Conservation (phyloP, 2,113 vertebrate species). For the Spheniscus mendiculus region DNA sequence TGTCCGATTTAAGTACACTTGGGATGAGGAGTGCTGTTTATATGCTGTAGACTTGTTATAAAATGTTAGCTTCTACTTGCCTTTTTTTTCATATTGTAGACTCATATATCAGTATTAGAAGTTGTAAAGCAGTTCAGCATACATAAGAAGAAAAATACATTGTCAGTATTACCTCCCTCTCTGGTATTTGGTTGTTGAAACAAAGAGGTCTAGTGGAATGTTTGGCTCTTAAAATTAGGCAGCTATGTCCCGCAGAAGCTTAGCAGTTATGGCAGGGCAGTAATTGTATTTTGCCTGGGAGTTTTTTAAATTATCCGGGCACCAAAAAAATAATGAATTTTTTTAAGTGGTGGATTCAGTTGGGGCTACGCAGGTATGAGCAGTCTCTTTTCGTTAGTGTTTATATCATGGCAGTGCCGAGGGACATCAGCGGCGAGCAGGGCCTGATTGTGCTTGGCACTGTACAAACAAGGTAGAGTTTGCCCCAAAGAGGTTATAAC, state of each 20-base stretch:
- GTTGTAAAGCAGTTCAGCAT: not conserved
- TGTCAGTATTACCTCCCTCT: not conserved
- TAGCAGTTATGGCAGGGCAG: not conserved
- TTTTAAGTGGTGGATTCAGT: not conserved
- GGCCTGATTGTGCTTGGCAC: not conserved
- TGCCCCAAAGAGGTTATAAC: not conserved
- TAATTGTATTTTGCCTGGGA: conserved; percentile 22
- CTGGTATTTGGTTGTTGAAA: conserved; percentile 25
- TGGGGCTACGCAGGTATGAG: not conserved
- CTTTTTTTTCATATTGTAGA: not conserved
- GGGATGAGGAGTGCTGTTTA: not conserved
- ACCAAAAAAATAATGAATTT: not conserved
- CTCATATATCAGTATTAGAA: not conserved
- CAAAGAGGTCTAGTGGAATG: conserved; percentile 1
- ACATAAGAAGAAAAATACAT: not conserved
- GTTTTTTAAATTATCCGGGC: not conserved
- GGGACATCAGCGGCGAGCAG: not conserved
- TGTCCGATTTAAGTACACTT: not conserved
- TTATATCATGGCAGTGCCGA: not conserved
- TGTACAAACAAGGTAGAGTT: not conserved
- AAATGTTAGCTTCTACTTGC: not conserved
- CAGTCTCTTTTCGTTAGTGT: not conserved
- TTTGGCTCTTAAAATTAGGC: conserved; percentile 40
- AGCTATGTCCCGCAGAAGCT: not conserved
- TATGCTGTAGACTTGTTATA: not conserved